Base-by-base conservation (phyloP, 2,888 invertebrate genomes). In the Exocentrus adspersus region DNA sequence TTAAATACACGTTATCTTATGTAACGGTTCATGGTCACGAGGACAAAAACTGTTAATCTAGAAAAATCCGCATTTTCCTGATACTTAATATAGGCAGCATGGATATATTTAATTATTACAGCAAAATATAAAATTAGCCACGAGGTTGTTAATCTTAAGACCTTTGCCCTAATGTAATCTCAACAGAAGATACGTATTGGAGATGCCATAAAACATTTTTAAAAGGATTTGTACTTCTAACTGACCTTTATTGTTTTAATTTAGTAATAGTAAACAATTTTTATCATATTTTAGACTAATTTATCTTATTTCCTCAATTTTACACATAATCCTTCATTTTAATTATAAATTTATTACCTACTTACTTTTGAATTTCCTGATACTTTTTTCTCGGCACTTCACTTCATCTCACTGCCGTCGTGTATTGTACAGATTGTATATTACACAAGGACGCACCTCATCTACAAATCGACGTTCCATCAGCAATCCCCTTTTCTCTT, bases 231-330 rank as follows among this genome's bases (percentile, higher is more conserved):
- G 19, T 16, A 16, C 24, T 9, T 48, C 16, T 28, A 28, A 28
- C 28, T 48, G 48, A 48, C 48, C 48, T 48, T 48, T 48, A 48
- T 48, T 48, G 48, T 48, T 48, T 24, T 14, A 48, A 48, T 48
- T 28, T 14, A 48, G 14, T 17, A 48, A 17, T 48, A 48, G 48
- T 48, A 48, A 48, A 48, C 48, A 48, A 48, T 48, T 48, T 46
- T 48, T 16, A 48, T 48, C 17, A 14, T 24, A 28, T 16, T 48
- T 28, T 48, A 28, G 28, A 48, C 9, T 48, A 28, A 24, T 48
- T 12, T 48, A 48, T 28, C 28, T 48, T 48, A 48, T 48, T 48
- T 48, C 48, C 48, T 28, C 16, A 24, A 14, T 28, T 48, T 37
- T 37, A 12, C 37, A 6, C 37, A 37, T 24, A 7, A 3, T 24